Evolutionary conservation across 2,888 invertebrate species (phyloP), one percentile per base, ranked within the genome.

Genomic region (Tethea ocularis): DNA sequence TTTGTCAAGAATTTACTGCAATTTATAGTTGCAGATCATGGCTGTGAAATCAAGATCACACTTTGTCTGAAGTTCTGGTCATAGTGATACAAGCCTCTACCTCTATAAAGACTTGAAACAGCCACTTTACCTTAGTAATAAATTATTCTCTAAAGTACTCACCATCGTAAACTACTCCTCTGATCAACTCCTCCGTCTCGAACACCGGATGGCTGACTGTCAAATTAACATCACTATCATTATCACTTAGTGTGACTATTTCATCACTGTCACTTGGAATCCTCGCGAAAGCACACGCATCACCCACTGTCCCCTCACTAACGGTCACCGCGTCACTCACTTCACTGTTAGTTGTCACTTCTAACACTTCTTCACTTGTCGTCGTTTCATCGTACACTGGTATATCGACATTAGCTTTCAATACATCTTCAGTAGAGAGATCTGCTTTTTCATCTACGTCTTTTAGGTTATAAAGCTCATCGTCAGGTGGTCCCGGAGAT

Each of bases 401-500:
- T 13, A 54, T 13, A 15, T 33, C 54, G 11, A 54, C 33, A 22
- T 54, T 36, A 29, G 22, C 29, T 52, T 24, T 26, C 17, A 20
- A 15, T 20, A 6, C 20, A 20, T 46, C 20, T 20, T 46, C 46
- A 20, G 46, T 46, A 46, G 46, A 46, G n/a, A 46, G n/a, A 7
- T 46, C 46, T 20, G 7, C 10, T 20, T 46, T 20, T 2, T 33
- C 29, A 29, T 17, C 46, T 46, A 46, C 20, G 20, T 46, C 8
- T 6, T 41, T 46, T 20, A 46, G 5, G 20, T 46, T 46, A 15
- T 20, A 20, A 46, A 33, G 54, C 29, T 64, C 62, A 23, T 64
- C 56, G 36, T 66, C 58, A 70, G 95, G 95, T 69, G 95, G 95
- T 51, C 95, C 95, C 15, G 95, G 95, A 0, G 95, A 95, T 46